These are phyloP conservation scores for Centroberyx gerrardi DNA, from an alignment of 2,797 vertebrate genomes.

Conservation along the genomic window DNA sequence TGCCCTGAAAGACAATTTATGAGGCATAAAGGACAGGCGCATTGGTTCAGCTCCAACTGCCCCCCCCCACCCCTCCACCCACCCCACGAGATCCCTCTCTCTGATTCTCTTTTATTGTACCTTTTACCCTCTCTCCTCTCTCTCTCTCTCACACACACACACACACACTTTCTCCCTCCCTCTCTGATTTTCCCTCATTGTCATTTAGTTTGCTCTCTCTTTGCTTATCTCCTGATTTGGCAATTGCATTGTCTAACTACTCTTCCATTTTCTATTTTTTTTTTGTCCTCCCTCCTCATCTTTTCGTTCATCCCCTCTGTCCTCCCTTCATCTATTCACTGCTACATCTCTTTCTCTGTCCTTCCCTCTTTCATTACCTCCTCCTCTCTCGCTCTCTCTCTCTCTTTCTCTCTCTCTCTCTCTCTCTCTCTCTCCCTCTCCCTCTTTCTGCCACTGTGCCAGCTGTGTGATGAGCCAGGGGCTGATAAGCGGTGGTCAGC, in stretches of 20 bases:
- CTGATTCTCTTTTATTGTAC: constrained; percentile 40
- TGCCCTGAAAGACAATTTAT: constrained; percentile 79
- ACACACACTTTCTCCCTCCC: neutral
- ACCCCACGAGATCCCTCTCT: constrained; percentile 25
- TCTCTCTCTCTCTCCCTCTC: neutral
- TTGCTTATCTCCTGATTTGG: constrained; percentile 46
- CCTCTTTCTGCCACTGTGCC: constrained; percentile 64
- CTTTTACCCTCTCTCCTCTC: constrained; percentile 14
- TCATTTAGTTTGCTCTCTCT: constrained; percentile 22
- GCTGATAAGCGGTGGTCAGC: constrained; percentile 84
- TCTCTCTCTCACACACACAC: neutral
- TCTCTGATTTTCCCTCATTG: constrained; percentile 37
- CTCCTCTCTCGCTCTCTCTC: constrained; percentile 31
- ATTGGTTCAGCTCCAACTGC: constrained; percentile 48
- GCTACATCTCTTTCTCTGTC: constrained; percentile 49
- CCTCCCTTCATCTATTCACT: constrained; percentile 35
- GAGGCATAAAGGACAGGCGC: constrained; percentile 78
- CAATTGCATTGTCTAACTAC: constrained; percentile 9
- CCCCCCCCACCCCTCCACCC: constrained; percentile 21
- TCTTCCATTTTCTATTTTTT: constrained; percentile 20
- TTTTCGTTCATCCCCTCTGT: constrained; percentile 16
- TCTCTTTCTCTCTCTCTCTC: neutral
- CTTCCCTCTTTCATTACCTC: constrained; percentile 43
- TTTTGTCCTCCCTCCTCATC: constrained; percentile 17
- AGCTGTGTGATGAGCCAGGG: constrained; percentile 83